phyloP scores from a whole-genome alignment of 2,888 invertebrate genomes.

The Campaea margaritaria region DNA sequence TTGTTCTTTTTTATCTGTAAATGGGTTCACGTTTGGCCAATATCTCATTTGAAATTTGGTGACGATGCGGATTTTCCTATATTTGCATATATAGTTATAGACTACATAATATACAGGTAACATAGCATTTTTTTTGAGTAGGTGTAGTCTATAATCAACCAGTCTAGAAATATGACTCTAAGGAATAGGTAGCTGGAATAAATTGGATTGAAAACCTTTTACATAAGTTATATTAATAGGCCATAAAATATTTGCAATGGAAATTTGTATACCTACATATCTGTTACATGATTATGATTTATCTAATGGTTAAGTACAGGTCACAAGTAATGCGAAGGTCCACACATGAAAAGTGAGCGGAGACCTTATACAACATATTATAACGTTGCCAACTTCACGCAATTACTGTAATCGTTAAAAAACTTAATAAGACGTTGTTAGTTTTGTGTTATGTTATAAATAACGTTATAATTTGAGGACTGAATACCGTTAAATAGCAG shows the following conservation, averaged over 20 bases:
- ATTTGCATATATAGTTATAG: too few relatives aligned
- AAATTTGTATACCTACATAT: not conserved
- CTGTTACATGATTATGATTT: not conserved
- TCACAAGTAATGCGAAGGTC: constrained; percentile 15
- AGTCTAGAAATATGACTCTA: too few relatives aligned
- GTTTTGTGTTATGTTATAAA: constrained; percentile 19
- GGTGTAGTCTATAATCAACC: too few relatives aligned
- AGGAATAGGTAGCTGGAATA: not conserved
- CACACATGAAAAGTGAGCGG: constrained; percentile 17
- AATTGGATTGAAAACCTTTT: not conserved
- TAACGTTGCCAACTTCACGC: constrained; percentile 40
- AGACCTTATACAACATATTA: constrained; percentile 33
- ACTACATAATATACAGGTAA: too few relatives aligned
- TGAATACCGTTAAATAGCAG: not conserved
- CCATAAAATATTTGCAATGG: not conserved
- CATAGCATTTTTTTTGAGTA: too few relatives aligned
- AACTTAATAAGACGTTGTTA: constrained; percentile 35
- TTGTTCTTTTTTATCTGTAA: too few relatives aligned
- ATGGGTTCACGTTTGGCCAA: too few relatives aligned
- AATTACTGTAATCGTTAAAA: constrained; percentile 47
- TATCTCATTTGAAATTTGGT: too few relatives aligned
- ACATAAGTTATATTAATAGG: too few relatives aligned
- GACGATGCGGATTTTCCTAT: too few relatives aligned
- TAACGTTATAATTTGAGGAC: constrained; percentile 14
- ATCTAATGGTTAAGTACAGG: not conserved